phyloP scores from a whole-genome alignment of 2,888 invertebrate genomes.

The Pantelozetes paolii region DNA sequence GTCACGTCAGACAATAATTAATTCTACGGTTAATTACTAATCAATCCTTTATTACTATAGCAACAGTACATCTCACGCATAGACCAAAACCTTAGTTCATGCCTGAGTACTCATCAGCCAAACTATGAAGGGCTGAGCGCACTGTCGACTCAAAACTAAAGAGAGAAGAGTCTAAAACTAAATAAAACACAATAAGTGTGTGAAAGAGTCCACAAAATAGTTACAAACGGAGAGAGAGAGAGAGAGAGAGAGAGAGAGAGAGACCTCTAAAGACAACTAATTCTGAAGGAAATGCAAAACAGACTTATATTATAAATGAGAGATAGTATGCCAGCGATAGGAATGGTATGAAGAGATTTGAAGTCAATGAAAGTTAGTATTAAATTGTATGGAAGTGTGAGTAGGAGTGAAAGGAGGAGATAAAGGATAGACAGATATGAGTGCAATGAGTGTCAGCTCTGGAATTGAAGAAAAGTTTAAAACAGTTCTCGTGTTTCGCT shows the following conservation, averaged over 20 bases:
- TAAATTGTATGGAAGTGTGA: neutral
- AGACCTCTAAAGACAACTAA: constrained; percentile 9
- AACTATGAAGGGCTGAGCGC: neutral
- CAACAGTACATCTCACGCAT: constrained; percentile 40
- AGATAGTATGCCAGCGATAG: neutral
- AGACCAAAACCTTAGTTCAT: constrained; percentile 24
- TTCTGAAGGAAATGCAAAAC: neutral
- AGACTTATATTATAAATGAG: constrained; percentile 12
- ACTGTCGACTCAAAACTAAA: neutral
- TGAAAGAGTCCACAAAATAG: neutral
- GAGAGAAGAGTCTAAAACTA: neutral
- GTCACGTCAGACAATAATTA: constrained; percentile 48
- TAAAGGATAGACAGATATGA: neutral
- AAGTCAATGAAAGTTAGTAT: neutral
- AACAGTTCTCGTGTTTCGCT: constrained; percentile 30
- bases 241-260: constrained; percentile 15
- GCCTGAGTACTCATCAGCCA: constrained; percentile 33
- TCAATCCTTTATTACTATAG: constrained; percentile 47
- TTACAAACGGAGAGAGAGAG: neutral
- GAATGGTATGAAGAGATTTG: neutral
- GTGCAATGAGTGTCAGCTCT: neutral
- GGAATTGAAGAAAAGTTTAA: constrained; percentile 23
- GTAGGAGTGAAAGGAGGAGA: constrained; percentile 8
- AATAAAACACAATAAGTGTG: neutral
- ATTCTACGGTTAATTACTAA: constrained; percentile 48